Base-by-base conservation (phyloP, 1,140 invertebrate genomes). In the Pararge aegeria region DNA sequence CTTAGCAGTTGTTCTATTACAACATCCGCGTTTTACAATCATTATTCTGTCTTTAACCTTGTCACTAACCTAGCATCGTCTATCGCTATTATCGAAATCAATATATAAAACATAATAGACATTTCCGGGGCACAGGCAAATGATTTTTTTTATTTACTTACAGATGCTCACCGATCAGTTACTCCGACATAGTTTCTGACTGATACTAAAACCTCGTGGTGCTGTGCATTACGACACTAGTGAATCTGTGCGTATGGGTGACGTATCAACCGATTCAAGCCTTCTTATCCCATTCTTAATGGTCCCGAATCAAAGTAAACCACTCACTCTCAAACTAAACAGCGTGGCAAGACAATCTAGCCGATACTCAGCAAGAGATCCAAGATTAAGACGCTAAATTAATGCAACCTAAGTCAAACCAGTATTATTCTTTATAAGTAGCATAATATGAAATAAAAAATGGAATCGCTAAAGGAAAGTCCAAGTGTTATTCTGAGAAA, bases 311-410 rank as follows among this genome's bases (percentile, higher is more conserved):
- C 83, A 85, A 81, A 85, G 87, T 54, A 89, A 87, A 66, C 88
- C 87, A 20, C 78, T 83, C 55, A 78, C 82, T 44, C 68, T 84
- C 21, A 89, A 89, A 60, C 74, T 83, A 13, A 86, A 88, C 78
- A 83, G 82, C 66, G 83, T 80, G 69, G 86, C 87, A 27, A 74
- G 85, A 52, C 63, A 86, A 21, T 76, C 84, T 24, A 86, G 82
- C 60, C 78, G 88, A 29, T 91, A 91, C 48, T 90, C 83, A 21
- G 90, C 90, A 10, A 72, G 90, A 46, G 90, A 90, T 63, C 90
- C 90, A 24, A 76, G 90, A 59, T 90, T 90, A 91, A 90, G 90
- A 90, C 48, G 59, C 16, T 81, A 83, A 83, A 40, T 50, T 18
- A 5, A 46, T 5, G 27, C 50, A 21, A 44, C 5, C 42, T 54